Conservation (phyloP, 2,888 invertebrate species). For the Hipparchia semele region DNA sequence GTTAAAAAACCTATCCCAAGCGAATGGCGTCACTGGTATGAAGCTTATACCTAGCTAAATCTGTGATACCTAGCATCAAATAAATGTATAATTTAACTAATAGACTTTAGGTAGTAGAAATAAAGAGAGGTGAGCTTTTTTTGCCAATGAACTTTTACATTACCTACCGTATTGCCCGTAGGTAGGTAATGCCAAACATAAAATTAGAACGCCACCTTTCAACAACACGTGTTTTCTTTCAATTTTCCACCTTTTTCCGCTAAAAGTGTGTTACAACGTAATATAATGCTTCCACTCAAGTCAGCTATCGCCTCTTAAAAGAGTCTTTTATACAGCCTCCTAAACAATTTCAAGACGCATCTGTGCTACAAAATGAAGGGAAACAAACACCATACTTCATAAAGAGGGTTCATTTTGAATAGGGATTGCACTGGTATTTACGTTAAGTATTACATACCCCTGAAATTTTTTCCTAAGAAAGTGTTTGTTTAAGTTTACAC, state of each 20-base stretch:
- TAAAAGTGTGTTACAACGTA: neutral
- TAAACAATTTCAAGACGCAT: constrained; percentile 47
- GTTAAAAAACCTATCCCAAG: no score
- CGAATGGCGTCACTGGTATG: no score
- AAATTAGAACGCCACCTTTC: neutral
- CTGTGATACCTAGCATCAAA: no score
- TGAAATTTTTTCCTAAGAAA: constrained; percentile 52
- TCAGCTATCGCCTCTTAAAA: constrained; percentile 20
- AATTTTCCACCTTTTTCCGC: neutral
- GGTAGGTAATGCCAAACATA: neutral
- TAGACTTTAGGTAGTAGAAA: no score
- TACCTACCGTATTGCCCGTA: neutral
- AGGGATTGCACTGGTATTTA: constrained; percentile 58
- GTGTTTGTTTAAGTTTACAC: constrained; percentile 43
- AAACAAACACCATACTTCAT: constrained; percentile 48
- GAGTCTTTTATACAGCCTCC: constrained; percentile 27
- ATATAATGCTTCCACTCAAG: neutral
- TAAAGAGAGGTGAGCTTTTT: no score
- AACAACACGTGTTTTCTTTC: neutral
- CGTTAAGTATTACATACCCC: constrained; percentile 49
- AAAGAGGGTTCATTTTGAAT: constrained; percentile 48
- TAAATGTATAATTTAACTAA: no score
- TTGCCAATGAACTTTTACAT: no score
- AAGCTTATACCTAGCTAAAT: no score
- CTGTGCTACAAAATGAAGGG: constrained; percentile 64